Percentiles rank a stretch among this genome's conserved stretches.
Conservation (phyloP, 2,113 vertebrate species). For the Australoheros scitulus region DNA sequence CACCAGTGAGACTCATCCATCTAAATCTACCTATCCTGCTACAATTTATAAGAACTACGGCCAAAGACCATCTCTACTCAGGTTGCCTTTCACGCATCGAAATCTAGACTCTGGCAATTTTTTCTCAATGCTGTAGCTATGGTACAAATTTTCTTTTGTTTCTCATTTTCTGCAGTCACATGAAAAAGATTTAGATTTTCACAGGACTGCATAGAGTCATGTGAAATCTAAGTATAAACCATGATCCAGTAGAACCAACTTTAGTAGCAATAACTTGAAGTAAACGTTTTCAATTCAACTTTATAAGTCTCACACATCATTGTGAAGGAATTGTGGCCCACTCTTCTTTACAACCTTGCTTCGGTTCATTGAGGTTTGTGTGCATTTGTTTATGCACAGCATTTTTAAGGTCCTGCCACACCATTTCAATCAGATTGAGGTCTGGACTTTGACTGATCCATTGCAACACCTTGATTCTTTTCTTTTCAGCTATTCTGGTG, state of each 20-base stretch:
- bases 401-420: no score
- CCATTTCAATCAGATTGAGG: neutral
- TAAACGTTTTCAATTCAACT: neutral
- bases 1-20: slow-evolving; percentile 7
- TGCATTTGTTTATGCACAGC: neutral
- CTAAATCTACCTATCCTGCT: slow-evolving; percentile 13
- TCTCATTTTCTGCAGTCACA: neutral
- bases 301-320: neutral
- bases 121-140: neutral
- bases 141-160: neutral
- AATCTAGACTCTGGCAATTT: neutral
- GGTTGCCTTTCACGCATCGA: neutral
- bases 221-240: neutral
- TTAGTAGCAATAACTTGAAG: neutral
- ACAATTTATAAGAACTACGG: slow-evolving; percentile 18
- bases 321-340: neutral
- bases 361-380: neutral
- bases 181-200: neutral
- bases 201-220: neutral
- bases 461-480: neutral
- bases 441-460: neutral
- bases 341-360: neutral
- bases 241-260: neutral
- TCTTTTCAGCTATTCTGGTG: neutral
- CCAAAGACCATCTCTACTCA: neutral